These are phyloP conservation scores for Podarcis siculus DNA, from an alignment of 2,797 vertebrate genomes.

Conservation along the genomic window DNA sequence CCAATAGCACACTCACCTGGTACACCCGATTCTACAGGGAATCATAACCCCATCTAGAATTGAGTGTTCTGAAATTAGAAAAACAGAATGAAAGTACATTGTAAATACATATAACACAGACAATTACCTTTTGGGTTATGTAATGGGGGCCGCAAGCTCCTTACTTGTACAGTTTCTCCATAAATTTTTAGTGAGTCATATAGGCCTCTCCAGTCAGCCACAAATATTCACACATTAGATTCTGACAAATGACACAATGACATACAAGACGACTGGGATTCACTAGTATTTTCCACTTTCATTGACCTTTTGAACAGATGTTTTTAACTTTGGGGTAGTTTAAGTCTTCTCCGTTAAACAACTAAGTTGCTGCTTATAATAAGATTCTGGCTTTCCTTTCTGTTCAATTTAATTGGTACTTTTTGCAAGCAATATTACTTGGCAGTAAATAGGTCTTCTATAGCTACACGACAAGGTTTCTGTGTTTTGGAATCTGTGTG, in stretches of 20 bases:
- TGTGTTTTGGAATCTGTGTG: background rate
- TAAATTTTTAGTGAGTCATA: background rate
- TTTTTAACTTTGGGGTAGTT: background rate
- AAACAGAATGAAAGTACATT: background rate
- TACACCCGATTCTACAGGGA: background rate
- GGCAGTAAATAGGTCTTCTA: background rate
- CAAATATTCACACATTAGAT: conserved; percentile 5
- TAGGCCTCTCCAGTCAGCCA: background rate
- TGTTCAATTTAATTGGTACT: background rate
- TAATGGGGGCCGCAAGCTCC: background rate
- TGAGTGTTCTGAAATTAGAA: background rate
- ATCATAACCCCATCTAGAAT: background rate
- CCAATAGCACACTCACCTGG: background rate
- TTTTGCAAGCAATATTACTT: background rate
- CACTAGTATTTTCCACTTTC: conserved; percentile 6
- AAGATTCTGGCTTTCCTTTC: background rate
- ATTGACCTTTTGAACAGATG: background rate
- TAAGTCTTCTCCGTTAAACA: background rate
- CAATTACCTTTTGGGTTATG: background rate
- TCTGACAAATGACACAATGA: conserved; percentile 3
- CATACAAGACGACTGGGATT: background rate
- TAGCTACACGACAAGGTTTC: background rate
- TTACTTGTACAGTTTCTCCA: background rate
- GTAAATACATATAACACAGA: background rate
- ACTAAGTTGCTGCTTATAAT: conserved; percentile 7